Conservation (phyloP, 2,113 vertebrate species). For the Hydrolagus affinis region DNA sequence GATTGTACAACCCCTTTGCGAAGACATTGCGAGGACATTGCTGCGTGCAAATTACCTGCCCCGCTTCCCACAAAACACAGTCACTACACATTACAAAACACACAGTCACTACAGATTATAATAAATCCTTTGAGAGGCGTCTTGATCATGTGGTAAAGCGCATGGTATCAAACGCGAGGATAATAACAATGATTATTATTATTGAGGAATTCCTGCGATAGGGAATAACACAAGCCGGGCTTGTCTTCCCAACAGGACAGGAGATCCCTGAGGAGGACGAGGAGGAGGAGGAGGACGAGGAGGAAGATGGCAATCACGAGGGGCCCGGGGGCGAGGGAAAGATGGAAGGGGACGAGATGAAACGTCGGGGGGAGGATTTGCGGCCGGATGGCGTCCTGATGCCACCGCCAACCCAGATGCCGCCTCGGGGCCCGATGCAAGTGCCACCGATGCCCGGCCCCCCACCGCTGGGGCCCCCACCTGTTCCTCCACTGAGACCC, state of each 20-base stretch:
- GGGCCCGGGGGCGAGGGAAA: slow-evolving; percentile 78
- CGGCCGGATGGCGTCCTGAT: slow-evolving; percentile 16
- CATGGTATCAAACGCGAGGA: no score
- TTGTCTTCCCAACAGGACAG: slow-evolving; percentile 64
- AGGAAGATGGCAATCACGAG: slow-evolving; percentile 67
- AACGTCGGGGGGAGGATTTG: background rate
- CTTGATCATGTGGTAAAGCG: no score
- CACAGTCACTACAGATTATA: no score
- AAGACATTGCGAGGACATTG: no score
- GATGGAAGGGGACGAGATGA: slow-evolving; percentile 64
- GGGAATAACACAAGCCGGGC: background rate
- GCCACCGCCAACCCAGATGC: slow-evolving; percentile 32
- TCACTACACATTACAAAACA: no score
- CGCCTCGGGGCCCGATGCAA: slow-evolving; percentile 69
- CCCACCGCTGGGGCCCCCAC: slow-evolving; percentile 84
- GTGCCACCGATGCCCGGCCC: slow-evolving; percentile 85
- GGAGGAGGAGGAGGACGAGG: slow-evolving; percentile 80
- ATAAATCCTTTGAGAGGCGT: no score
- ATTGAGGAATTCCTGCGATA: no score
- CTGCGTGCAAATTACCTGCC: no score
- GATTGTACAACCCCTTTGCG: no score
- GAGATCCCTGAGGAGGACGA: slow-evolving; percentile 88
- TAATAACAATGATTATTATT: no score
- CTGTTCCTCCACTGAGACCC: slow-evolving; percentile 84
- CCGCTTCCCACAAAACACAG: no score